These are phyloP conservation scores for Nycticryphes semicollaris DNA, from an alignment of 2,113 vertebrate genomes.

Conservation along the genomic window DNA sequence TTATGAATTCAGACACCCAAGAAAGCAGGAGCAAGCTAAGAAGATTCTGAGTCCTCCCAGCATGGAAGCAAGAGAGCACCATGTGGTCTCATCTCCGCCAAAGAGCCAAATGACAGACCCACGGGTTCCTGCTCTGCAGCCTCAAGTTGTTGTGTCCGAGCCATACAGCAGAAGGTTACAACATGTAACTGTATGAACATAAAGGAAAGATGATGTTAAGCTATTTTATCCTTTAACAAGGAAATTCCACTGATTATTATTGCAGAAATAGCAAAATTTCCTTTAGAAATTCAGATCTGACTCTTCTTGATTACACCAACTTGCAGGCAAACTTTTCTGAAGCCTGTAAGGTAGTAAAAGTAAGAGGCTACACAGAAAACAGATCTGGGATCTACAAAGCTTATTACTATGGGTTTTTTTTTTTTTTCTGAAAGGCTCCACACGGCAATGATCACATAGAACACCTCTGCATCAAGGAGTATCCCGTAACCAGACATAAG, in stretches of 20 bases:
- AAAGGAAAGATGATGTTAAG: neutral
- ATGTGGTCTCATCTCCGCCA: neutral
- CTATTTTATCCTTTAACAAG: neutral
- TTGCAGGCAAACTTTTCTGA: neutral
- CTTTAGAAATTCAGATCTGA: neutral
- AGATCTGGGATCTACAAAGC: neutral
- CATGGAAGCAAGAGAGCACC: neutral
- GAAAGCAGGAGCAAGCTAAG: neutral
- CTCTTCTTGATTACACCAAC: neutral
- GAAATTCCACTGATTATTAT: neutral
- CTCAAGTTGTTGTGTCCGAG: neutral
- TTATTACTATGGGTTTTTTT: neutral
- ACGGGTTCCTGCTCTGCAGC: accelerated
- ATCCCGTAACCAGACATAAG: neutral
- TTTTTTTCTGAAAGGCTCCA: neutral
- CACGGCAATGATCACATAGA: neutral
- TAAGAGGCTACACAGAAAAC: neutral
- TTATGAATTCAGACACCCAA: neutral
- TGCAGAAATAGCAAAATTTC: neutral
- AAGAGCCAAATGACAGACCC: too few species aligned
- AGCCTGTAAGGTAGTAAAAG: neutral
- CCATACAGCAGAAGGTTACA: neutral
- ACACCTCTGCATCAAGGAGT: neutral
- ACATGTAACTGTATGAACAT: accelerated
- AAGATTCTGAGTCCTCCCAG: neutral